Base-by-base conservation (phyloP, 2,888 invertebrate genomes). In the Rugalucina vietnamica region DNA sequence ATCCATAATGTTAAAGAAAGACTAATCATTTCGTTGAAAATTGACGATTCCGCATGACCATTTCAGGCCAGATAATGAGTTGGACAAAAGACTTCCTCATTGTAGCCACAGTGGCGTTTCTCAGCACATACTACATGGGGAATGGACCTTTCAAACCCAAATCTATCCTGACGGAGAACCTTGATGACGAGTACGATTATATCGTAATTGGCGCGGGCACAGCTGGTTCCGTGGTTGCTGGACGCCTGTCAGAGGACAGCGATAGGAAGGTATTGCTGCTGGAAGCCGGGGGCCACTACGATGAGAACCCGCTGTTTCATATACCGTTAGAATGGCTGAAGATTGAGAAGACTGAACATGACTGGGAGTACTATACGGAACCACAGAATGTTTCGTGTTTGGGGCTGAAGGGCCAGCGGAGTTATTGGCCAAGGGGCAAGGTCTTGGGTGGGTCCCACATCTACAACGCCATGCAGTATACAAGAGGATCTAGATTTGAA, bases 341-440 rank as follows among this genome's bases (percentile, higher is more conserved):
- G 3, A 1, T 76, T 18, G 73, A 76, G 50, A 71, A 57, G 10
- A 72, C 72, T 1, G 72, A 79, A 32, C 29, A 72, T 72, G 83
- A 83, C 50, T 83, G 83, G 83, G 78, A 75, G 39, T 83, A 83
- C 27, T 79, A 79, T 34, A 83, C 83, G 54, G 83, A 76, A 43
- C 79, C 83, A 5, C 79, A 83, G 29, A 65, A 71, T 21, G n/a
- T 72, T 49, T 57, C 79, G 21, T 39, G 65, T 49, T 32, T 70
- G n/a, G 79, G 79, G 32, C 36, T 82, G 71, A 70, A 60, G 18
- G 79, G 75, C 24, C 32, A 37, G 24, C 74, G 70, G 57, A 71
- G 37, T 29, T 79, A 37, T 37, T 79, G 83, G 79, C 79, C 57
- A 29, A 37, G 65, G n/a, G 81, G 81, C 14, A 73, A 69, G 21